Evolutionary conservation across 2,888 invertebrate genomes (phyloP), one percentile per base, ranked within the genome.

Genomic region (Ischnura elegans): DNA sequence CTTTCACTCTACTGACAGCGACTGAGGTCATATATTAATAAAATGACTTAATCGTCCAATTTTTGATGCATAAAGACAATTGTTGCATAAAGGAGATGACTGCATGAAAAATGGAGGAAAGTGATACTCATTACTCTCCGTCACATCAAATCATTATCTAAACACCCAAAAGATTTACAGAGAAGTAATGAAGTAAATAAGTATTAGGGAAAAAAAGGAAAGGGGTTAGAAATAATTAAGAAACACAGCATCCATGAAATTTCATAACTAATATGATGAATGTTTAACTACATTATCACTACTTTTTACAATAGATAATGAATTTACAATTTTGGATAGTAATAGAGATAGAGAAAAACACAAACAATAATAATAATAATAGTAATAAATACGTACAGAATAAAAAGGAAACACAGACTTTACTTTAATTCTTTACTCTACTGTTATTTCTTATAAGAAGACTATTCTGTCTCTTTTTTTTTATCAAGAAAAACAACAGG

Each of bases 201-300:
- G 19, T 43, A 61, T 61, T 55, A 61, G 25, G 90, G 61, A n/a
- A 25, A 90, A n/a, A 55, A 55, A 90, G 90, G 61, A 90, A 90
- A 66, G 61, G 61, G 90, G 90, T 90, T 90, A 90, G 90, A 94
- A 93, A 90, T 87, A 94, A 93, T 85, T 29, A 86, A 46, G 76
- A 85, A 93, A 90, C 93, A 93, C 87, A 94, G 94, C 94, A 95
- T 95, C 95, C 95, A 95, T 95, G 95, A 95, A 95, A 95, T 95
- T 95, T 95, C 95, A 95, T 95, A 95, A 95, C 94, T 94, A 94
- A 94, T 93, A 93, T 66, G 94, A 94, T 94, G 93, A 93, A 93
- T 84, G 87, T 94, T 93, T 93, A 66, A 84, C 94, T 93, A 87
- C 90, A 93, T 61, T 61, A 87, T 93, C 51, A 87, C 93, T 94